Evolutionary conservation across 2,797 vertebrate genomes (phyloP), one percentile per base, ranked within the genome.

Genomic region (Synanceia verrucosa): DNA sequence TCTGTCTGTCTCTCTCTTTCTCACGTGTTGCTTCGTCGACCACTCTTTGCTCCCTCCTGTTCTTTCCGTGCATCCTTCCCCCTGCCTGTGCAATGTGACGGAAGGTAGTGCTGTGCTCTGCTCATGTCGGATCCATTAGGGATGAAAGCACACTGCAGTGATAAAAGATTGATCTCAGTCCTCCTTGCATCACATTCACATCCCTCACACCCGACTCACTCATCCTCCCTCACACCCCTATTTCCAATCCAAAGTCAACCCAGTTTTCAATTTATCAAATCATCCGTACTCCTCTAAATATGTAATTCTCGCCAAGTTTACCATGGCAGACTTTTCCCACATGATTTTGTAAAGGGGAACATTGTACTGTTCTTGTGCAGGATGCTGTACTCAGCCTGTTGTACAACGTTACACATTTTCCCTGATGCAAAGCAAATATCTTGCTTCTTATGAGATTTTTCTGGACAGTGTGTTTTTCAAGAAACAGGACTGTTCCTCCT

Each of bases 161-260:
- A 90, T 92, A 88, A 94, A 92, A 92, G 83, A 94, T 92, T 86
- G 90, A 94, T 93, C 89, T 89, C 79, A 64, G 80, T 77, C 80
- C 83, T 87, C 76, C 83, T 84, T 60, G 85, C 85, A 80, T 87
- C 86, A 78, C 82, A 77, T 84, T 83, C 82, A 23, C 85, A 85
- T 89, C 89, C 75, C 76, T 90, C 82, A 79, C 86, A 82, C 80
- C 78, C 80, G 39, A 67, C 86, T 76, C 60, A 71, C 66, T 86
- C 81, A 63, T 74, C 70, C 65, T 78, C 47, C 68, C 70, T 76
- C 67, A 57, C 84, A 65, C 76, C 73, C 62, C 65, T 51, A 34
- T 71, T 88, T 81, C 70, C 70, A 85, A 86, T 83, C 82, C 73
- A 84, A 86, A 90, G 70, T 84, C 86, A 88, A 75, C 84, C 82